Evolutionary conservation across 2,888 invertebrate genomes (phyloP), one percentile per base, ranked within the genome.

Genomic region (Sminthurinus aureus): DNA sequence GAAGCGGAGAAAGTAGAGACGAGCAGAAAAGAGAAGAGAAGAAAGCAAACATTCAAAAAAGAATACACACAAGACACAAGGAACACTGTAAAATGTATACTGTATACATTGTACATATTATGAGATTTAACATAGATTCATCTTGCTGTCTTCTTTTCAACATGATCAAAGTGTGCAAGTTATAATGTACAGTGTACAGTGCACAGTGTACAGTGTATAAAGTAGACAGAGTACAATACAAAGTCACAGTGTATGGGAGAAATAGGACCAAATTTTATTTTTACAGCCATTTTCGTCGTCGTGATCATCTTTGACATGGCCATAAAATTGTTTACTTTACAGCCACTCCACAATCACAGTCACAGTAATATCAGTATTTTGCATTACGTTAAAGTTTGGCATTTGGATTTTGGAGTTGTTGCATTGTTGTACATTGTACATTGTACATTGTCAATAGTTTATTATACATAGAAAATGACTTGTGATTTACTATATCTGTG

Each of bases 291-390:
- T 52, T 9, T 38, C 38, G 6, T 38, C 38, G 38, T 38, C 38
- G 38, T 38, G 38, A 38, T 38, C 38, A 38, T 38, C 38, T 38
- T 38, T 38, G 38, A 38, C 38, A 38, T 18, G 66, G 38, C 66
- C 82, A 50, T 82, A 82, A 82, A 81, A 82, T 69, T 69, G 38
- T 24, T 66, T 58, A 66, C 76, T 79, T 79, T 79, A 79, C 24
- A 66, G 51, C 79, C 79, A 79, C 79, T 82, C 76, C 76, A 77
- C 81, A 74, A 50, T 74, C 13, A 8, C 74, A 38, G 74, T 74
- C 26, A 38, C 38, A 74, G n/a, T 69, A 69, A 1, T 38, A 38
- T 6, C 38, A 38, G n/a, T 69, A 69, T 69, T 69, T 69, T 69
- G 69, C 69, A 69, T 67, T 13, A 13, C 67, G n/a, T 67, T 67